Conservation (phyloP, 1,140 invertebrate genomes). For the Choristoneura fumiferana region DNA sequence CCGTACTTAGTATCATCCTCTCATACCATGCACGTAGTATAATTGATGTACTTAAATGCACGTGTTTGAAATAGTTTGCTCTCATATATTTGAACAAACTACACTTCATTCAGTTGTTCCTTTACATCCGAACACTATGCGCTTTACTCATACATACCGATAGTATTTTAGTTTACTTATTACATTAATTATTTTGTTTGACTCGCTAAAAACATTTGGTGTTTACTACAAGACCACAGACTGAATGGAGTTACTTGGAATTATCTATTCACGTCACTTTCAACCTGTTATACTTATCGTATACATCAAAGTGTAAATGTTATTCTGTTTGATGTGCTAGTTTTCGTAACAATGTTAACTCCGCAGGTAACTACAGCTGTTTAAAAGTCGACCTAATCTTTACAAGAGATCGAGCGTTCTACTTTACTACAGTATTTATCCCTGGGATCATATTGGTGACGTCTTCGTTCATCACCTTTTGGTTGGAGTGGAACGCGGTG, state of each 20-base stretch:
- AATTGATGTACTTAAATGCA: slow-evolving; percentile 20
- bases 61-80: slow-evolving; percentile 29
- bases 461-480: slow-evolving; percentile 95
- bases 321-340: slow-evolving; percentile 25
- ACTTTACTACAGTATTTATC: slow-evolving; percentile 95
- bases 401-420: slow-evolving; percentile 90
- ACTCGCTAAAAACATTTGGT: slow-evolving; percentile 32
- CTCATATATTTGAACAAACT: slow-evolving; percentile 19
- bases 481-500: slow-evolving; percentile 95
- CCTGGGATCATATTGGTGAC: slow-evolving; percentile 94
- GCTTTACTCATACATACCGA: slow-evolving; percentile 74
- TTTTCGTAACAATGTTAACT: slow-evolving; percentile 62
- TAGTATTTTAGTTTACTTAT: slow-evolving; percentile 55
- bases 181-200: slow-evolving; percentile 39
- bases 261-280: slow-evolving; percentile 44
- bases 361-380: slow-evolving; percentile 93
- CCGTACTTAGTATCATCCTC: slow-evolving; percentile 1
- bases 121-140: slow-evolving; percentile 54
- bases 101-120: slow-evolving; percentile 29
- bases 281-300: slow-evolving; percentile 30
- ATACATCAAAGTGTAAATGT: slow-evolving; percentile 26
- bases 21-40: slow-evolving; percentile 23
- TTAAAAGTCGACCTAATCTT: slow-evolving; percentile 90
- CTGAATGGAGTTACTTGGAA: slow-evolving; percentile 78
- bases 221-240: slow-evolving; percentile 69